Evolutionary conservation across 2,888 invertebrate genomes (phyloP).

Genomic region (Callimorpha dominula): DNA sequence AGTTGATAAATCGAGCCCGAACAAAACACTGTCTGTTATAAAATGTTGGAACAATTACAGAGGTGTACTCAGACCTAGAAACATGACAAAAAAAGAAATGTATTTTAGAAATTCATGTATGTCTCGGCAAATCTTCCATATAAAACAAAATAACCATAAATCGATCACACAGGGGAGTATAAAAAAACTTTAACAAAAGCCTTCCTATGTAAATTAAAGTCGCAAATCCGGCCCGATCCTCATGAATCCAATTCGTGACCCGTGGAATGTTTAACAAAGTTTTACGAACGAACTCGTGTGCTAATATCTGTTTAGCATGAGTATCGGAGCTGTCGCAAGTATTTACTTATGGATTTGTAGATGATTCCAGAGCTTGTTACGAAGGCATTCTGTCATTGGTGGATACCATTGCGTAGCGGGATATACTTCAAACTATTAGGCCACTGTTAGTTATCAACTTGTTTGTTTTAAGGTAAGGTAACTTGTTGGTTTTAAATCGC

Average conservation of each 20-base stretch:
- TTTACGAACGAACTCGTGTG: conserved; percentile 19
- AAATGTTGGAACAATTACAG: not conserved
- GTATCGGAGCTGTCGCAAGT: conserved; percentile 4
- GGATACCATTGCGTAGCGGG: not conserved
- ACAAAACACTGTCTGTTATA: too few relatives aligned
- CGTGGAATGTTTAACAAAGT: conserved; percentile 32
- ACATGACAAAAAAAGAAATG: not conserved
- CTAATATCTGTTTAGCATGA: conserved; percentile 16
- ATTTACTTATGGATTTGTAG: not conserved
- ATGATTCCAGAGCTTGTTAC: not conserved
- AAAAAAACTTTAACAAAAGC: conserved; percentile 44
- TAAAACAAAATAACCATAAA: conserved; percentile 24
- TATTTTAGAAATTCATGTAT: not conserved
- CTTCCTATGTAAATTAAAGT: conserved; percentile 46
- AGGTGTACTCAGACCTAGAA: too few relatives aligned
- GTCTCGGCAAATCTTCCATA: not conserved
- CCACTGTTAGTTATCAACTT: not conserved
- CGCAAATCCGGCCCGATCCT: conserved; percentile 33
- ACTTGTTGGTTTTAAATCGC: too few relatives aligned
- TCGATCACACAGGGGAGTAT: conserved; percentile 30
- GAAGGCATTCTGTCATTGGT: not conserved
- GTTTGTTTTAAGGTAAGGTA: not conserved
- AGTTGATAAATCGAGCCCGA: too few relatives aligned
- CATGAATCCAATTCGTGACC: conserved; percentile 43
- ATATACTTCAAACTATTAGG: not conserved